Percentiles rank a stretch among this genome's conserved stretches.
phyloP scores from a whole-genome alignment of 1,140 invertebrate species.

The Heliconius hewitsoni region DNA sequence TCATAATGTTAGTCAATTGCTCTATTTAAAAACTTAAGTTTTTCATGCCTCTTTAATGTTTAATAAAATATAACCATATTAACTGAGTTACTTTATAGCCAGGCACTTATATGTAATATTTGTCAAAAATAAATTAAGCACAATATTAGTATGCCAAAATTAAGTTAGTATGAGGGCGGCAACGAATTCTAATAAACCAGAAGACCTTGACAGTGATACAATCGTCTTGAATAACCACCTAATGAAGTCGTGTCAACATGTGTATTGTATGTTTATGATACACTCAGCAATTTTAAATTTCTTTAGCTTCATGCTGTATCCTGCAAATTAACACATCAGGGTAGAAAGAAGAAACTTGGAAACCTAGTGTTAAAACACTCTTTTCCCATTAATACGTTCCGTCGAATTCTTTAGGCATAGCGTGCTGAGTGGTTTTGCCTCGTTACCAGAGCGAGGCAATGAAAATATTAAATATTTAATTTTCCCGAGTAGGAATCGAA shows the following conservation, averaged over 20 bases:
- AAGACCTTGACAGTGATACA: conserved; percentile 75
- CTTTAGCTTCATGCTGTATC: no score
- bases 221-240: conserved; percentile 52
- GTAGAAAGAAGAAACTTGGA: no score
- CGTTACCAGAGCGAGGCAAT: no score
- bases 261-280: background rate
- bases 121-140: conserved; percentile 38
- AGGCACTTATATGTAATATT: background rate
- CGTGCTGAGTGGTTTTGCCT: no score
- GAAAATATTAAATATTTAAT: no score
- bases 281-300: background rate
- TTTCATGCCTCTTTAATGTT: background rate
- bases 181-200: conserved; percentile 72
- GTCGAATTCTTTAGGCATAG: no score
- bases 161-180: conserved; percentile 63
- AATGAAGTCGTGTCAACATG: conserved; percentile 20
- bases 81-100: background rate
- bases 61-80: background rate
- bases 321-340: no score
- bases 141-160: conserved; percentile 65
- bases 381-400: no score
- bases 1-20: background rate
- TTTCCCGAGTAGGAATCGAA: no score
- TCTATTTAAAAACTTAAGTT: background rate
- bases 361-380: no score